Conservation (phyloP, 2,888 invertebrate species). For the Drosophila melanocephala region DNA sequence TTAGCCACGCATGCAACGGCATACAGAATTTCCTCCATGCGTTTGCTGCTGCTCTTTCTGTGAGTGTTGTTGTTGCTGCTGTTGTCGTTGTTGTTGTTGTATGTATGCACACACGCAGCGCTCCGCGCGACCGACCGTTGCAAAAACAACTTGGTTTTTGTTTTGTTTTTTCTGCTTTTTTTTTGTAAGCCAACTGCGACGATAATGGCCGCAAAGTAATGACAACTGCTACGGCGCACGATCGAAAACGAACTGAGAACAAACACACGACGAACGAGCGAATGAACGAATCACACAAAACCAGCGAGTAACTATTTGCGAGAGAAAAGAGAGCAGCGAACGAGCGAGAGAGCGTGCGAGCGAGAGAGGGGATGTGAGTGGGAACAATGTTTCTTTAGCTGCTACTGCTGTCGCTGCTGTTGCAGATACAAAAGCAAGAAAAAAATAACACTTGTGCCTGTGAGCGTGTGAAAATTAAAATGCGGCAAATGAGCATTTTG, state of each 20-base stretch:
- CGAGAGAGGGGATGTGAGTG: constrained; percentile 19
- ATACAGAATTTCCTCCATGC: constrained; percentile 61
- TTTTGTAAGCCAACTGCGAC: constrained; percentile 42
- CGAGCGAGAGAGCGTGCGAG: constrained; percentile 21
- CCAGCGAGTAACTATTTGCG: constrained; percentile 16
- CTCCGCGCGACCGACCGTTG: constrained; percentile 61
- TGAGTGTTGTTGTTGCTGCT: constrained; percentile 34
- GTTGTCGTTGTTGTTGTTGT: constrained; percentile 18
- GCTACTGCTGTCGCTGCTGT: constrained; percentile 18
- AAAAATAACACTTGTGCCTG: constrained; percentile 69
- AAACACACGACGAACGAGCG: constrained; percentile 8
- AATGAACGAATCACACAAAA: constrained; percentile 21
- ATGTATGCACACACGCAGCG: constrained; percentile 59
- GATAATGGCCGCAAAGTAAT: constrained; percentile 46
- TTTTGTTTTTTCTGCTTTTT: constrained; percentile 5
- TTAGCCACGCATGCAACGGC: constrained; percentile 62
- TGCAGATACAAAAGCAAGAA: constrained; percentile 28
- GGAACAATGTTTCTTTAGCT: constrained; percentile 19
- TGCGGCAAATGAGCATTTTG: constrained; percentile 79
- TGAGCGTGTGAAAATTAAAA: constrained; percentile 79
- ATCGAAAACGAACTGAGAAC: constrained; percentile 74
- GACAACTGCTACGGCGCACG: constrained; percentile 77
- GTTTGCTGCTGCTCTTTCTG: constrained; percentile 24
- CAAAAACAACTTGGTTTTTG: constrained; percentile 57
- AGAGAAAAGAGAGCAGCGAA: constrained; percentile 16